Evolutionary conservation across 2,113 vertebrate species (phyloP), one percentile per base, ranked within the genome.

Genomic region (Polyodon spathula): DNA sequence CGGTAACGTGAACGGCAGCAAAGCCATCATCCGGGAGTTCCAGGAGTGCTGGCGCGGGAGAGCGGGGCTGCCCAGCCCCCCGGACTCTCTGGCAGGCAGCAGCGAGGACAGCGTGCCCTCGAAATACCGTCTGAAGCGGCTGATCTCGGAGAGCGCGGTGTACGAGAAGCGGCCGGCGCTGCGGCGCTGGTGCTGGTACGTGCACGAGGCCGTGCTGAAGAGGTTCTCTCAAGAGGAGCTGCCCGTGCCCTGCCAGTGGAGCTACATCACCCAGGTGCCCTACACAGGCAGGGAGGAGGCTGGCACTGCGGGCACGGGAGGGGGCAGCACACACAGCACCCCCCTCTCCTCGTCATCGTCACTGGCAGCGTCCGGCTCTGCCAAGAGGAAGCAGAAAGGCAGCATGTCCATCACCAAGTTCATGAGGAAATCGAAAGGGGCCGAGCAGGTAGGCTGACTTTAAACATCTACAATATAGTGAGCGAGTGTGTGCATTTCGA

Each of bases 371-470:
- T 17, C 73, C 0, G 17, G 71, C 5, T 66, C 86, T 0, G 79
- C 71, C 54, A 97, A 95, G 73, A 88, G 91, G 73, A 97, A 91
- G 72, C 75, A 85, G 1, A 48, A 73, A 0, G 89, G 88, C 5
- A 95, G 89, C 80, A 93, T 97, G 91, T 92, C 87, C 6, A 98
- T 98, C 81, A 98, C 89, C 0, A 93, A 86, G 72, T 98, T 95
- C 81, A 97, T 98, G 93, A 97, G 90, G 72, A 92, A 77, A 55
- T 87, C 86, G 15, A 64, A 77, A 4, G 82, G 78, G 0, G 66
- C 81, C 0, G 85, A 78, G 6, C 90, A 86, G 90, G 93, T 96
- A 73, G 77, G 69, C 12, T 44, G 43, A 7, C 12, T 44, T 44
- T 8, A 44, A 44, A n/a, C n/a, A n/a, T n/a, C n/a, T n/a, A n/a